Evolutionary conservation across 2,888 invertebrate genomes (phyloP).

Genomic region (Coelinius sp.): DNA sequence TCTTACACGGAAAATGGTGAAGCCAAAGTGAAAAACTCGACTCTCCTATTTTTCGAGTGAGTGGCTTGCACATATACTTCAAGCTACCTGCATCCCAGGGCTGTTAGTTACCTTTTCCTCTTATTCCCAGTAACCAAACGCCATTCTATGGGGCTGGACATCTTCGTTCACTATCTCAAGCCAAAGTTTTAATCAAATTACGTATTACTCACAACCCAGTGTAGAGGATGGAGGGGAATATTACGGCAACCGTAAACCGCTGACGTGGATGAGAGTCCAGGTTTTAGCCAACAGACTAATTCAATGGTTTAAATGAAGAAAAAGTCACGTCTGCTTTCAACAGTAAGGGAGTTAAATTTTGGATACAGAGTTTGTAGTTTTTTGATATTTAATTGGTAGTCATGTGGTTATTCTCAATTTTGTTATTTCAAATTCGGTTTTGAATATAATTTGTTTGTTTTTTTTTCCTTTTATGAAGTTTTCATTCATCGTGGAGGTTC

Average conservation of each 20-base stretch:
- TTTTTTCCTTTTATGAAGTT: not conserved
- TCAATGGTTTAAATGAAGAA: conserved; percentile 3
- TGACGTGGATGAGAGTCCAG: not conserved
- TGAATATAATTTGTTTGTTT: not conserved
- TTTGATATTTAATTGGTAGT: not conserved
- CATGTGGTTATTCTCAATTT: not conserved
- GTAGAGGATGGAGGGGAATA: conserved; percentile 38
- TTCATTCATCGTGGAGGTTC: too few relatives aligned
- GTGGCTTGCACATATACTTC: conserved; percentile 21
- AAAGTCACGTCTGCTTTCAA: conserved; percentile 7
- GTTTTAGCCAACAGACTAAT: conserved; percentile 5
- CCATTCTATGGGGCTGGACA: conserved; percentile 14
- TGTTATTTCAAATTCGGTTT: not conserved
- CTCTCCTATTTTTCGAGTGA: conserved; percentile 4
- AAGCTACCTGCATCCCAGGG: conserved; percentile 1
- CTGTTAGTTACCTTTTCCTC: conserved; percentile 31
- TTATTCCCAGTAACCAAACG: not conserved
- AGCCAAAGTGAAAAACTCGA: conserved; percentile 16
- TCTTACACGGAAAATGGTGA: conserved; percentile 18
- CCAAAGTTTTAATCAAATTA: conserved; percentile 61
- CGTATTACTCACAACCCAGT: conserved; percentile 52
- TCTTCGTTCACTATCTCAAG: conserved; percentile 15
- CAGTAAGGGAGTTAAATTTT: not conserved
- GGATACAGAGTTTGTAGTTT: not conserved
- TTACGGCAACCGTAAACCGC: conserved; percentile 34